Evolutionary conservation across 2,888 invertebrate species (phyloP), one percentile per base, ranked within the genome.

Genomic region (Leptogaster cylindrica): DNA sequence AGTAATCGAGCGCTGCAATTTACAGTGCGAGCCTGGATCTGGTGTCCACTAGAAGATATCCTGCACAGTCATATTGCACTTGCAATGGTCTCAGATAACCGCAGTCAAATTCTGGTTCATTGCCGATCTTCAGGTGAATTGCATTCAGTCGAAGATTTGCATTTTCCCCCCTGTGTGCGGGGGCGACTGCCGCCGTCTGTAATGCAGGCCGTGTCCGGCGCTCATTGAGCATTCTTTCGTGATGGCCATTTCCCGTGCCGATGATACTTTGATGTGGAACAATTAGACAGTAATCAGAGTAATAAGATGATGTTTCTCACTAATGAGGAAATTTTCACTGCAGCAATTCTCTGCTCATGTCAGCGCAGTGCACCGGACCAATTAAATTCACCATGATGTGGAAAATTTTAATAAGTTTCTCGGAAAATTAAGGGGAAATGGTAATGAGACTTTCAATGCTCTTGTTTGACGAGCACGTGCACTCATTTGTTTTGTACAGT

Each of bases 321-420:
- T 61, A 61, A 61, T 61, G 61, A 61, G 61, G 61, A 61, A 61
- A 44, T 61, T 61, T 44, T 44, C 44, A 61, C 61, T 61, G 10
- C 23, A 55, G 16, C 36, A 14, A 44, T 25, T 10, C 23, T 27
- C 20, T 14, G 27, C 44, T 12, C 23, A 44, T 44, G 12, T 14
- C 41, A 44, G 28, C 36, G 2, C 27, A 12, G 12, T 7, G 48
- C 6, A 8, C 10, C 16, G 8, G 10, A n/a, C 44, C 55, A 61
- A 61, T 61, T 61, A 61, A 44, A 16, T 44, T 16, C 18, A 23
- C 25, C 61, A 61, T 23, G 28, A 27, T 28, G 23, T 39, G 44
- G 61, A 61, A 61, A 41, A 61, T 14, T 44, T 44, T 41, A 61
- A 61, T 27, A 44, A 44, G 58, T 23, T 61, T 61, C 61, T 31